Evolutionary conservation across 2,888 invertebrate genomes (phyloP).

Genomic region (Drosophila ochracea): DNA sequence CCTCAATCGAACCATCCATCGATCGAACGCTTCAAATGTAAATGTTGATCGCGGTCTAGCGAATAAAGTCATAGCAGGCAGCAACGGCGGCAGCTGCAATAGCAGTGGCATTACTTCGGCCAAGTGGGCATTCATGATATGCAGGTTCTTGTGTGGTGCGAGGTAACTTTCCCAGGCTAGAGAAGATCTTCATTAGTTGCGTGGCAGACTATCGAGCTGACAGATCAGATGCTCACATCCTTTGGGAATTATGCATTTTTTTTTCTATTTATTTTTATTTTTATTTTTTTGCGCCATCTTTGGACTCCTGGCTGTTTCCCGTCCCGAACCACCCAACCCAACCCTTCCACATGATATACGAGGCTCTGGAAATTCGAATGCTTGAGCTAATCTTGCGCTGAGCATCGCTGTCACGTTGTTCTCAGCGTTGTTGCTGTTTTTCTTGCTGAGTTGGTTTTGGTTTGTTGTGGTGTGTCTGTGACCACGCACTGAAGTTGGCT

Average conservation of each 20-base stretch:
- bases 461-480: constrained; percentile 21
- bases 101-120: background rate
- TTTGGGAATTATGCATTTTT: constrained; percentile 61
- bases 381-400: constrained; percentile 72
- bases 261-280: background rate
- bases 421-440: constrained; percentile 5
- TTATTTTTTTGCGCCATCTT: constrained; percentile 35
- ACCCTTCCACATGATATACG: constrained; percentile 48
- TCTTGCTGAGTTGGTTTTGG: background rate
- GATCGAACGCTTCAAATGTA: constrained; percentile 48
- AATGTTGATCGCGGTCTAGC: constrained; percentile 44
- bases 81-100: constrained; percentile 60
- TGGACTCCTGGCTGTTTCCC: constrained; percentile 5
- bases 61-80: constrained; percentile 58
- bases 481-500: constrained; percentile 51
- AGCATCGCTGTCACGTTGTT: constrained; percentile 82
- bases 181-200: constrained; percentile 71
- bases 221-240: constrained; percentile 57
- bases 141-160: constrained; percentile 16
- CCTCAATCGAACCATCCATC: constrained; percentile 49
- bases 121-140: constrained; percentile 65
- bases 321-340: background rate
- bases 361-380: constrained; percentile 38
- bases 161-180: constrained; percentile 65
- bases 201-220: constrained; percentile 41